Base-by-base conservation (phyloP, 2,797 vertebrate species). In the Sebastes kiyomatsui region DNA sequence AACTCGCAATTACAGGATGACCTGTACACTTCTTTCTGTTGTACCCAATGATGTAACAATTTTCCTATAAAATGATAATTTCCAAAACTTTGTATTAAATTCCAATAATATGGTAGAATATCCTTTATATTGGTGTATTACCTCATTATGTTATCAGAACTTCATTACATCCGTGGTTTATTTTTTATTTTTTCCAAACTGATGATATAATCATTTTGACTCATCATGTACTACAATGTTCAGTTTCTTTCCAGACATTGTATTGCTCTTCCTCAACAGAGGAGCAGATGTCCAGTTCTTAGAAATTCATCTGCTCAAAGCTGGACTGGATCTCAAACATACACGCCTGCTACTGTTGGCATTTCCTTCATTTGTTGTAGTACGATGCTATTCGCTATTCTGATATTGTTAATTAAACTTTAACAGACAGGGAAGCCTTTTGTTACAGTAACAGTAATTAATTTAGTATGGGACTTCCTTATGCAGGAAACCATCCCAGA, bases 231-330 rank as follows among this genome's bases (percentile, higher is more conserved):
- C 61, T 33, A 27, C 13, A 46, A 4, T 35, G 52, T 32, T 30
- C 10, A 32, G 38, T 52, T 58, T 64, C 28, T 12, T 54, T 42
- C 55, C 25, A 77, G 13, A 65, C 16, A 27, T 32, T 38, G 38
- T 28, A 16, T 20, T 60, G n/a, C 23, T 20, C 38, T 22, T 65
- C 23, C 33, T 46, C 54, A 23, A 18, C 28, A 28, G 42, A 52
- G 22, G 20, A 5, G 4, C 67, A 72, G 28, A 67, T 72, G 68
- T 23, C 18, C 66, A 58, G 23, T 55, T 62, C 20, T 77, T 60
- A 58, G 14, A 33, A 77, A 72, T 56, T n/a, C 20, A 75, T 79
- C 42, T 38, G 55, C n/a, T 55, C 18, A 60, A 38, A 73, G 18
- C n/a, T 62, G 28, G 30, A 54, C 55, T 64, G 49, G 22, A 55